These are phyloP conservation scores for Stomatorhinus ivindoensis DNA, from an alignment of 2,113 vertebrate species.

Conservation along the genomic window DNA sequence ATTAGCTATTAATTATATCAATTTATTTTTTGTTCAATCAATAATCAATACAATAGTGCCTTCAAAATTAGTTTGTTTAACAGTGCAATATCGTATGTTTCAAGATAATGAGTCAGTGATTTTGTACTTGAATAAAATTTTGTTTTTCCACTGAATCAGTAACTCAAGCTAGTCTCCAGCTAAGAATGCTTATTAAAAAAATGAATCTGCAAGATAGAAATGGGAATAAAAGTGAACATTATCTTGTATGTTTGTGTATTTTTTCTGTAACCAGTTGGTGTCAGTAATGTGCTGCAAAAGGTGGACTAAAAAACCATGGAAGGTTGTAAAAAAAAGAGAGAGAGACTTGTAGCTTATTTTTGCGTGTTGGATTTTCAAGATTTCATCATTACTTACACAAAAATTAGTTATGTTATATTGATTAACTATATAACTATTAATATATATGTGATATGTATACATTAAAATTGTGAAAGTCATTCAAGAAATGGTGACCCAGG, in stretches of 20 bases:
- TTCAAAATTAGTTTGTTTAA: not conserved
- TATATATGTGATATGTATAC: not conserved
- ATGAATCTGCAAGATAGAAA: not conserved
- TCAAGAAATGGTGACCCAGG: not conserved
- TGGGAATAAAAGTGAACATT: not conserved
- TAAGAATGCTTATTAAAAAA: not conserved
- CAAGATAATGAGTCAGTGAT: not conserved
- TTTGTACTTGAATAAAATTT: not conserved
- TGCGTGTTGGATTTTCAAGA: not conserved
- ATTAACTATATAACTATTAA: not conserved
- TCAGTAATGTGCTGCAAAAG: not conserved
- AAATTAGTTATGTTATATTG: not conserved
- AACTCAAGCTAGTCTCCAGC: not conserved
- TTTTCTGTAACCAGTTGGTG: not conserved
- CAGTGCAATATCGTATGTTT: not conserved
- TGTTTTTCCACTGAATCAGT: not conserved
- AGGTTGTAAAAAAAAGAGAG: not conserved
- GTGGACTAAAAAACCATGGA: not conserved
- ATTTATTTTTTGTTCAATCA: not conserved
- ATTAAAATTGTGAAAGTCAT: not conserved
- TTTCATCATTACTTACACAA: not conserved
- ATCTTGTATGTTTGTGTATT: not conserved
- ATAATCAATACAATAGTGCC: conserved; percentile 10
- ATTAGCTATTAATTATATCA: not conserved
- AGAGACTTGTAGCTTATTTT: not conserved